Percentiles rank a stretch among this genome's conserved stretches.
These are phyloP conservation scores for Peromyscus eremicus DNA, from an alignment of 2,797 vertebrate genomes.

Conservation along the genomic window DNA sequence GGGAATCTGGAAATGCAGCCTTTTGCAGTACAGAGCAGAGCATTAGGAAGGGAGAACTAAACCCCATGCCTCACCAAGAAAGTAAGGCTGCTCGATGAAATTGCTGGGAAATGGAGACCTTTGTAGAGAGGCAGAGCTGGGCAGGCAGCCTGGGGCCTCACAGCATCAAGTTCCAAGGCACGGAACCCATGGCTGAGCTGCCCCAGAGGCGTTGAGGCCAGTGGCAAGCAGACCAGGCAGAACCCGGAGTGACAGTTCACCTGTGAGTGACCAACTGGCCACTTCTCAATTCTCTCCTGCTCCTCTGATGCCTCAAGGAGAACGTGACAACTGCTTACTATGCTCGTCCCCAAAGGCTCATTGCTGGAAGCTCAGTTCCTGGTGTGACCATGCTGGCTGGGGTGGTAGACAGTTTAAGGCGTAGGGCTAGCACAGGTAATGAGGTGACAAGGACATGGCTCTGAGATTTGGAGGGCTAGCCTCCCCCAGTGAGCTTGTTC, in stretches of 20 bases:
- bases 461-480: neutral
- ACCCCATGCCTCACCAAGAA: neutral
- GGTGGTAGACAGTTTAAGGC: neutral
- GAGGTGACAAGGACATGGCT: neutral
- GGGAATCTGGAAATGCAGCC: neutral
- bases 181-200: neutral
- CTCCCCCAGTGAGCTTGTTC: neutral
- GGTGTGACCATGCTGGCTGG: neutral
- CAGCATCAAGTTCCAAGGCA: neutral
- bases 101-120: neutral
- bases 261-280: neutral
- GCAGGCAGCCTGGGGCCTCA: too few relatives aligned
- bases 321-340: neutral
- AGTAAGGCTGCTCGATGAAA: neutral
- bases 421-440: neutral
- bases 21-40: neutral
- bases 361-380: neutral
- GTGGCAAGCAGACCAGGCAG: neutral
- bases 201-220: too few relatives aligned
- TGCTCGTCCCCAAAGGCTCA: neutral
- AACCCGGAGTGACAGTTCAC: neutral
- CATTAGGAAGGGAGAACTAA: neutral
- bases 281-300: neutral
- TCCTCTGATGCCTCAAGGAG: neutral
- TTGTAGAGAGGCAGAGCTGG: neutral